Percentiles rank a stretch among this genome's conserved stretches.
These are phyloP conservation scores for Meghimatium bilineatum DNA, from an alignment of 2,888 invertebrate species.

Conservation along the genomic window DNA sequence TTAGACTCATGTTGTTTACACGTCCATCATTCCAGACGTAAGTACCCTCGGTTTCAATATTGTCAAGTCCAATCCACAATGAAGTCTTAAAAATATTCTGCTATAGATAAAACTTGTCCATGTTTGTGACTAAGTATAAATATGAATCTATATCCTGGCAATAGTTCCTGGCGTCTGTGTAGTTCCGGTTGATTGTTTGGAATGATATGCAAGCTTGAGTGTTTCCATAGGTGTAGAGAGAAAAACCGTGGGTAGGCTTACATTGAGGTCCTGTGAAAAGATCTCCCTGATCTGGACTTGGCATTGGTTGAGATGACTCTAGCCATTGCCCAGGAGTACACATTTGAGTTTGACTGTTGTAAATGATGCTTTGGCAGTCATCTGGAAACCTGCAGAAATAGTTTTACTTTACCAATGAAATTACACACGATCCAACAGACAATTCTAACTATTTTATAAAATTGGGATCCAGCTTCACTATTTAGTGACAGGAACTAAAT, in stretches of 20 bases:
- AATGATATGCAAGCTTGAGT: background rate
- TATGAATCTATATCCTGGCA: background rate
- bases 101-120: background rate
- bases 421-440: too few relatives aligned
- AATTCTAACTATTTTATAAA: too few relatives aligned
- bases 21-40: conserved; percentile 9
- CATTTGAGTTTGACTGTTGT: conserved; percentile 27
- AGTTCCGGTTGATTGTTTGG: background rate
- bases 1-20: background rate
- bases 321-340: conserved; percentile 5
- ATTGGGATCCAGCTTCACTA: background rate
- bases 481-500: too few relatives aligned
- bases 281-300: background rate
- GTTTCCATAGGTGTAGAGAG: background rate
- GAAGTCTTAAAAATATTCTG: background rate
- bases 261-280: background rate
- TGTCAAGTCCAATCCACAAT: conserved; percentile 21
- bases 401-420: background rate
- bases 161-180: background rate
- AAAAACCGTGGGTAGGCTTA: conserved; percentile 4
- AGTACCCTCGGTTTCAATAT: background rate
- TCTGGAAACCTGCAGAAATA: background rate
- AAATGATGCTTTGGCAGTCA: conserved; percentile 35
- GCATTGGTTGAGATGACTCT: background rate
- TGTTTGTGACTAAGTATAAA: background rate